Base-by-base conservation (phyloP, 2,797 vertebrate genomes). In the Tapera naevia region DNA sequence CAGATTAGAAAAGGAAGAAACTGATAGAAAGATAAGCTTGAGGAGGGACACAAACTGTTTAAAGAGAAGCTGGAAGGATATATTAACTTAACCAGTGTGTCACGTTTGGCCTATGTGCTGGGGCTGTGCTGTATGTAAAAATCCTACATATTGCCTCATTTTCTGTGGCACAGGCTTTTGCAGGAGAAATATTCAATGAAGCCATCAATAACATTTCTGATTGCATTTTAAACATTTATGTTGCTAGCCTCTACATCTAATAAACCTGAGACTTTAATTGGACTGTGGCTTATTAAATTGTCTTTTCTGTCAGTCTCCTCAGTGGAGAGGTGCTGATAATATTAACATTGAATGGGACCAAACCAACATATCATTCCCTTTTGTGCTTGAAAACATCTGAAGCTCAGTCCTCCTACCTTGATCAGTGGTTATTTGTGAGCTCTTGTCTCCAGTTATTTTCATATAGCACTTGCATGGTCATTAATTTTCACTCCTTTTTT, bases 141-240 rank as follows among this genome's bases (percentile, higher is more conserved):
- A 43, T 57, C 17, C 13, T 39, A 7, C n/a, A 6, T 58, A 70
- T 76, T 86, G 81, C 25, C n/a, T 90, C 18, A 11, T 85, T 84
- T 88, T 94, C n/a, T 86, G 28, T 39, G 45, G 39, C 56, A 37
- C 18, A 70, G 45, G 48, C 35, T 62, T 88, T 81, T 83, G 73
- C 84, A 87, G 60, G 28, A 89, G 80, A 86, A 76, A 69, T 76
- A 90, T 58, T 82, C 60, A 61, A 35, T 86, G 84, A 95, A 94
- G 17, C 61, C 72, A 86, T 69, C 74, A 88, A 74, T 92, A 95
- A 89, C 53, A 65, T 94, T 78, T 72, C 80, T 91, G 89, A 95
- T 83, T 94, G 62, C 71, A 69, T 95, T 96, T 94, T 96, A 94
- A 94, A 95, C 86, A 94, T 93, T 90, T 82, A 91, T 95, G 67